Evolutionary conservation across 2,797 vertebrate species (phyloP).

Genomic region (Xyrichtys novacula): DNA sequence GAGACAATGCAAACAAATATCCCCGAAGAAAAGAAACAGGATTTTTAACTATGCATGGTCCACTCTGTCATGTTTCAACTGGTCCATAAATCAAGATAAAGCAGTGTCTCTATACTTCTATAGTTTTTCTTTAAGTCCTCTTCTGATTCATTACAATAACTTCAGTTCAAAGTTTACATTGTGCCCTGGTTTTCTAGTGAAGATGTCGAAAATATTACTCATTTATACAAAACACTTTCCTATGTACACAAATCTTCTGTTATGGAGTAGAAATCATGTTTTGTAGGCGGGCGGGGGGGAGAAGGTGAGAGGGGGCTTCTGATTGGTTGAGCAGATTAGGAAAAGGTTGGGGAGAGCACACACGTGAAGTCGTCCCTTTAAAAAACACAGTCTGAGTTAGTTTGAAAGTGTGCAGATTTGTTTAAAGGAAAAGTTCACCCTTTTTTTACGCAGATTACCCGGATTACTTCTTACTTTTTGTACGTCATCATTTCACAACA

Average conservation of each 20-base stretch:
- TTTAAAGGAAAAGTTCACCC: conserved; percentile 57
- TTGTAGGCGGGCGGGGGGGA: conserved; percentile 65
- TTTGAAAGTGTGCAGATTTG: conserved; percentile 55
- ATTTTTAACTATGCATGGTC: conserved; percentile 75
- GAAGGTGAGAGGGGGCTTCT: conserved; percentile 65
- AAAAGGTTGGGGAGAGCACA: conserved; percentile 61
- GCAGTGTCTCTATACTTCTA: conserved; percentile 80
- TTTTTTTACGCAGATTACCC: neutral
- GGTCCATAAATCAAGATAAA: conserved; percentile 82
- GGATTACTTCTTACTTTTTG: no score
- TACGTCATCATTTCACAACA: no score
- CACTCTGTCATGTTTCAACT: conserved; percentile 77
- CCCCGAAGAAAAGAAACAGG: conserved; percentile 69
- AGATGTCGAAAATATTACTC: conserved; percentile 99
- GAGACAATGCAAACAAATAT: conserved; percentile 70
- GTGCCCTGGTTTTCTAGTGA: conserved; percentile 94
- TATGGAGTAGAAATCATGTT: conserved; percentile 88
- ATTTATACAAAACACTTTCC: conserved; percentile 99
- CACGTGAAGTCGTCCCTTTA: conserved; percentile 53
- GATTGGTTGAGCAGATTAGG: conserved; percentile 70
- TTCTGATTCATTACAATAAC: conserved; percentile 86
- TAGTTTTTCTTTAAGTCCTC: conserved; percentile 77
- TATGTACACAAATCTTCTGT: conserved; percentile 94
- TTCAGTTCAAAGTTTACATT: conserved; percentile 90
- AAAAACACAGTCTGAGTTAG: conserved; percentile 48